A percentile compares a stretch with the other conserved stretches of the same genome.
Conservation (phyloP, 2,113 vertebrate species). For the Cebus imitator region DNA sequence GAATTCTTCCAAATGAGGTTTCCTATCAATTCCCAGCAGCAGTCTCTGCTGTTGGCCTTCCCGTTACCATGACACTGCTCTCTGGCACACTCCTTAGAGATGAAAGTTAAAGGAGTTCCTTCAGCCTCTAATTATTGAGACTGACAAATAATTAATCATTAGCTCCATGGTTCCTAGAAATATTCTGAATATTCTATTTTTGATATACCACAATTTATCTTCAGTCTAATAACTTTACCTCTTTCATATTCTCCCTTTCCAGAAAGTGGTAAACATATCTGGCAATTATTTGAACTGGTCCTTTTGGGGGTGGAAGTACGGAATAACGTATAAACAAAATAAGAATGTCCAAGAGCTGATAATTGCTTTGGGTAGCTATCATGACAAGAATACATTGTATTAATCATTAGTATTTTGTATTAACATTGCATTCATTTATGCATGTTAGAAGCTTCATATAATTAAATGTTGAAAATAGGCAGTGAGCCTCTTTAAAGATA, state of each 20-base stretch:
- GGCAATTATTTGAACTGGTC: not conserved
- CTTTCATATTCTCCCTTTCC: not conserved
- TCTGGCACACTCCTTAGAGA: not conserved
- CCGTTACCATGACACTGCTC: not conserved
- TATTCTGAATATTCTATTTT: not conserved
- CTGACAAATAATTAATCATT: slow-evolving; percentile 27
- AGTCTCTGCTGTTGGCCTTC: not conserved
- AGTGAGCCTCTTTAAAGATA: not conserved
- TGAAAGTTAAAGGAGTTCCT: not conserved
- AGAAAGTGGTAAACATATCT: not conserved
- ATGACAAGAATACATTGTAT: not conserved
- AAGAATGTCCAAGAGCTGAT: not conserved
- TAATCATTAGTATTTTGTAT: not conserved
- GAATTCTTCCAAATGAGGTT: not conserved
- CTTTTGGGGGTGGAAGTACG: too few relatives aligned
- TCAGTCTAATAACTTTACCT: not conserved
- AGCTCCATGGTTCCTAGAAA: not conserved
- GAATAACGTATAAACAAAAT: not conserved
- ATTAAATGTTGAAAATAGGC: not conserved
- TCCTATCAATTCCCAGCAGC: not conserved
- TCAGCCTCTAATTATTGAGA: not conserved
- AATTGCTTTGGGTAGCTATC: not conserved
- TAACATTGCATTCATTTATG: not conserved
- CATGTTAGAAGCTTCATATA: not conserved
- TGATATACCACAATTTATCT: not conserved